Percentiles rank a stretch among this genome's conserved stretches.
Evolutionary conservation across 2,797 vertebrate species (phyloP).

Genomic region (Falco naumanni): DNA sequence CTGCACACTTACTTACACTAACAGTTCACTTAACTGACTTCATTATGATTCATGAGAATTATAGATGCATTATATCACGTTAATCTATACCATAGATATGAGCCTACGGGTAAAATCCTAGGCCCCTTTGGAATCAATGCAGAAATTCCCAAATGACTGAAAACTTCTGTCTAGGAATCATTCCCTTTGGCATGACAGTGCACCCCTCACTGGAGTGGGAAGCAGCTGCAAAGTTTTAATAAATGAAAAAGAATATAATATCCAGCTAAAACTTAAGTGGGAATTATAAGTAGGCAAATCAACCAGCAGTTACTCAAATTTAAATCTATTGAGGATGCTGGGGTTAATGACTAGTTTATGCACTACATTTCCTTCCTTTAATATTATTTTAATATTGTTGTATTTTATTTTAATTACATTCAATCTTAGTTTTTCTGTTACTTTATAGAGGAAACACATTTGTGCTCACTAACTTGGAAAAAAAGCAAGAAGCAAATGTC

Average conservation of each 20-base stretch:
- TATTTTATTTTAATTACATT: slow-evolving; percentile 65
- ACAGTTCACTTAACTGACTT: not conserved
- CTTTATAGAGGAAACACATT: slow-evolving; percentile 10
- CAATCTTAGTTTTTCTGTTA: slow-evolving; percentile 50
- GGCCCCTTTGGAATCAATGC: not conserved
- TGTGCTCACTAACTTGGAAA: not conserved
- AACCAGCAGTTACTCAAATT: slow-evolving; percentile 56
- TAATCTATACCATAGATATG: not conserved
- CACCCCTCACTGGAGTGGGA: slow-evolving; percentile 40
- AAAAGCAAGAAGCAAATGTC: slow-evolving; percentile 37
- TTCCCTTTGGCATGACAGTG: not conserved
- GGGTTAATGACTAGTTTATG: slow-evolving; percentile 68
- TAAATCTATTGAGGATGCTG: slow-evolving; percentile 64
- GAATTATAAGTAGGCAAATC: slow-evolving; percentile 64
- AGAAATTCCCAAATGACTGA: not conserved
- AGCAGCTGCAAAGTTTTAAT: slow-evolving; percentile 52
- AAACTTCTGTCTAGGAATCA: not conserved
- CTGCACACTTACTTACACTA: slow-evolving; percentile 24
- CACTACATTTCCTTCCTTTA: slow-evolving; percentile 67
- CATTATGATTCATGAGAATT: slow-evolving; percentile 23
- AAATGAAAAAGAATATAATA: slow-evolving; percentile 47
- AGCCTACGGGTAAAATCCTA: slow-evolving; percentile 26
- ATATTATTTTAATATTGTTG: slow-evolving; percentile 70
- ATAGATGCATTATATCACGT: not conserved
- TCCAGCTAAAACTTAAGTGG: slow-evolving; percentile 39